A percentile compares a stretch with the other conserved stretches of the same genome.
These are phyloP conservation scores for Nasonia oneida DNA, from an alignment of 2,888 invertebrate genomes.

Conservation along the genomic window DNA sequence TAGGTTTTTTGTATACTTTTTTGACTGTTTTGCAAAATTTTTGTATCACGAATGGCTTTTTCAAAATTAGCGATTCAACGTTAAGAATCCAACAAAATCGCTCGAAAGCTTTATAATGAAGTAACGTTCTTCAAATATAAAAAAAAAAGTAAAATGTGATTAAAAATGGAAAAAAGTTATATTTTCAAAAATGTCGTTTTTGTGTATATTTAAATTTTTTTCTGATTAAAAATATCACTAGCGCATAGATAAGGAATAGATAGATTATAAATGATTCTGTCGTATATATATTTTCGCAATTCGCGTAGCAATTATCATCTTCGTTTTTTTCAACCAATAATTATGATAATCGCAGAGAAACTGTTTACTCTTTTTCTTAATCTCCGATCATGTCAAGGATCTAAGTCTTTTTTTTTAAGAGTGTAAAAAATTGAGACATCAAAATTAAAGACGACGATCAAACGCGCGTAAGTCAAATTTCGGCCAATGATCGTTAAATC, in stretches of 20 bases:
- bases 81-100: conserved; percentile 27
- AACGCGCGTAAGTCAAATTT: not conserved
- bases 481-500: conserved; percentile 18
- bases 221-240: conserved; percentile 49
- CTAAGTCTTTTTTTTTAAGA: conserved; percentile 47
- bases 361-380: conserved; percentile 26
- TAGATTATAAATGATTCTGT: conserved; percentile 58
- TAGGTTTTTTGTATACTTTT: conserved; percentile 33
- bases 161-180: conserved; percentile 36
- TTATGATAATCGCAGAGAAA: conserved; percentile 3
- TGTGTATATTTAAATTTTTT: conserved; percentile 56
- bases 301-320: conserved; percentile 36
- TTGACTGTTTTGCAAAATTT: not conserved
- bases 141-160: conserved; percentile 24
- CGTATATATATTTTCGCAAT: conserved; percentile 55
- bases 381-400: conserved; percentile 28
- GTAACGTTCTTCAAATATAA: conserved; percentile 40
- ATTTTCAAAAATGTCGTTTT: conserved; percentile 43
- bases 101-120: conserved; percentile 25
- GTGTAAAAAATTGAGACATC: conserved; percentile 15
- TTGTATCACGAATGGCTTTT: conserved; percentile 29
- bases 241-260: conserved; percentile 55
- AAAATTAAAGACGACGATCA: conserved; percentile 6
- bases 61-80: conserved; percentile 30
- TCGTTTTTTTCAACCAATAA: not conserved